Percentiles rank a stretch among this genome's conserved stretches.
These are phyloP conservation scores for Rotaria socialis DNA, from an alignment of 2,888 invertebrate species.

Conservation along the genomic window DNA sequence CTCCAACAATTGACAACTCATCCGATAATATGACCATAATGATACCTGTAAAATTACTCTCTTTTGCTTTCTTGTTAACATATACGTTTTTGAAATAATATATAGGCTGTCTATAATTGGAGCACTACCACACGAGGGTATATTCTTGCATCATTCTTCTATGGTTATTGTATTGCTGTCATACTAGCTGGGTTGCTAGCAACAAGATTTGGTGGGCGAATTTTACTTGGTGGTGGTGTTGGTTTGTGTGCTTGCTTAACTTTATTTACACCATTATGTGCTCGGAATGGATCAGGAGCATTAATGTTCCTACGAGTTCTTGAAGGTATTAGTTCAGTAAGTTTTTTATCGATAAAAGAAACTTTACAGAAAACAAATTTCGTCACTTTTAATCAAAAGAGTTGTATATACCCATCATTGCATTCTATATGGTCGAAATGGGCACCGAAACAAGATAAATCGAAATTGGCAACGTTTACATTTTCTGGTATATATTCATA, in stretches of 20 bases:
- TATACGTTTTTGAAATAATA: conserved; percentile 46
- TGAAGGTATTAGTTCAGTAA: conserved; percentile 77
- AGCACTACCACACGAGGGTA: conserved; percentile 70
- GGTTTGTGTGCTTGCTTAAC: conserved; percentile 77
- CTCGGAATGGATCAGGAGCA: conserved; percentile 68
- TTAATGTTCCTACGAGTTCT: conserved; percentile 72
- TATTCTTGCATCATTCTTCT: conserved; percentile 76
- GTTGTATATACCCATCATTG: conserved; percentile 56
- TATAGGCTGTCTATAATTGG: conserved; percentile 62
- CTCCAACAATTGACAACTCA: conserved; percentile 50
- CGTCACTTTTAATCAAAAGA: conserved; percentile 50
- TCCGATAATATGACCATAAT: conserved; percentile 48
- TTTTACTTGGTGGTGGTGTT: conserved; percentile 75
- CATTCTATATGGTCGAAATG: conserved; percentile 59
- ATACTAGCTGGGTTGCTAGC: conserved; percentile 73
- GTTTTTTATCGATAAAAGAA: background rate
- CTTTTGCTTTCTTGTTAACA: background rate
- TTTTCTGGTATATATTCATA: conserved; percentile 55
- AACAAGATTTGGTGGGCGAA: conserved; percentile 78
- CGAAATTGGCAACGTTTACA: conserved; percentile 55
- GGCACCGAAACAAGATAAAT: conserved; percentile 58
- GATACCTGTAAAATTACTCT: background rate
- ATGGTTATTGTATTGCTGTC: conserved; percentile 77
- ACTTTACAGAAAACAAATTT: background rate
- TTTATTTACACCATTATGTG: conserved; percentile 72